Percentiles rank a stretch among this genome's conserved stretches.
Conservation (phyloP, 2,888 invertebrate species). For the Dryomyza anilis region DNA sequence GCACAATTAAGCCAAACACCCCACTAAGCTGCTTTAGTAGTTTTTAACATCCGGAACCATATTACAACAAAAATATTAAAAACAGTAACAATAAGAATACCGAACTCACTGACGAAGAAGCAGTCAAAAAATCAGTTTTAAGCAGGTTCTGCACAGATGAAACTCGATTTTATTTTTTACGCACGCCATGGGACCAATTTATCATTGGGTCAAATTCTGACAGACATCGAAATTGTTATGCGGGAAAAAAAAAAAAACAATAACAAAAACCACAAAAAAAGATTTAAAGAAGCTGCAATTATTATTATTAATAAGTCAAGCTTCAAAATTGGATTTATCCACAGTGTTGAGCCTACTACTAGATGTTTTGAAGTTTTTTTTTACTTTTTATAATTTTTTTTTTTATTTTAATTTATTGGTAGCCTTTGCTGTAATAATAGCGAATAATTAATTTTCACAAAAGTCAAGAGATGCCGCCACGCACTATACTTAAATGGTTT, state of each 20-base stretch:
- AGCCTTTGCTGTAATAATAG: neutral
- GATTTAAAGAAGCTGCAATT: neutral
- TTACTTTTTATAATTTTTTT: neutral
- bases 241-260: neutral
- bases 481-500: too few relatives aligned
- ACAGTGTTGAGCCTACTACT: neutral
- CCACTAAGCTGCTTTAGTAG: conserved; percentile 22
- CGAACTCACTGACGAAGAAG: neutral
- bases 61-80: too few relatives aligned
- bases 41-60: conserved; percentile 24
- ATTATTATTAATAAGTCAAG: neutral
- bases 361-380: neutral
- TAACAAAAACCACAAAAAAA: neutral
- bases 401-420: neutral
- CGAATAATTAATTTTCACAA: too few relatives aligned
- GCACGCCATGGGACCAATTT: conserved; percentile 32
- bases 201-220: conserved; percentile 34
- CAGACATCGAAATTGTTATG: conserved; percentile 28
- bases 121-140: neutral
- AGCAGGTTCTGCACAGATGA: neutral
- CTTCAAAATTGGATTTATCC: neutral
- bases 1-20: conserved; percentile 24
- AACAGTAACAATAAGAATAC: neutral
- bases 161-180: conserved; percentile 3
- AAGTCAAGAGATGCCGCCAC: too few relatives aligned